Base-by-base conservation (phyloP, 2,797 vertebrate species). In the Bryconaethiops microstoma region DNA sequence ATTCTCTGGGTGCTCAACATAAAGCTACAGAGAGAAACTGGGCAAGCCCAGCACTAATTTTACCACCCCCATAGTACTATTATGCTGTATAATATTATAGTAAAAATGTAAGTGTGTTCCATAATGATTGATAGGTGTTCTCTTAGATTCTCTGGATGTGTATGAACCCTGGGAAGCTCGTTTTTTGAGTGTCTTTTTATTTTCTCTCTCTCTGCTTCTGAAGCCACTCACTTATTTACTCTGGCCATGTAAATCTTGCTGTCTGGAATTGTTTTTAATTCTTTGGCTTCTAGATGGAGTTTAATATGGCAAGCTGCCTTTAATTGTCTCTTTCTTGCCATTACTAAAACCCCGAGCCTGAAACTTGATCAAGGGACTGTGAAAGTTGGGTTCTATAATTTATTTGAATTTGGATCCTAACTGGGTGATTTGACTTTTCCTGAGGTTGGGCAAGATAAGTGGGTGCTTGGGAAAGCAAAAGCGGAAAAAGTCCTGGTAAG, bases 401-500 rank as follows among this genome's bases (percentile, higher is more conserved):
- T 8, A 64, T 57, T 72, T 74, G 21, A n/a, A 21, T 74, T 23
- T 64, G 45, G 35, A 23, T 52, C 5, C 23, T 64, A 19, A 42
- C 25, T 13, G 7, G 68, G 55, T 67, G 60, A 45, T 64, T 4
- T 85, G 62, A n/a, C 60, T 54, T 12, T 57, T 68, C 17, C 67
- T 50, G 77, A 80, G 76, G 81, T 70, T 42, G 68, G 85, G 14
- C 75, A 74, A 70, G 84, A 83, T 39, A 87, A 77, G 55, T 88
- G 71, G 88, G 87, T 84, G 68, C 71, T 87, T 67, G 84, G 82
- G 80, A 87, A 86, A 82, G 48, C 39, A 59, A 69, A 73, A 78
- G 45, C 64, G 14, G 55, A 84, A 29, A 62, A 40, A 52, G 50
- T 71, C 50, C 48, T 82, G 40, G 74, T 79, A 50, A 76, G 42